Conservation (phyloP, 2,113 vertebrate genomes). For the Phrynocephalus versicolor region DNA sequence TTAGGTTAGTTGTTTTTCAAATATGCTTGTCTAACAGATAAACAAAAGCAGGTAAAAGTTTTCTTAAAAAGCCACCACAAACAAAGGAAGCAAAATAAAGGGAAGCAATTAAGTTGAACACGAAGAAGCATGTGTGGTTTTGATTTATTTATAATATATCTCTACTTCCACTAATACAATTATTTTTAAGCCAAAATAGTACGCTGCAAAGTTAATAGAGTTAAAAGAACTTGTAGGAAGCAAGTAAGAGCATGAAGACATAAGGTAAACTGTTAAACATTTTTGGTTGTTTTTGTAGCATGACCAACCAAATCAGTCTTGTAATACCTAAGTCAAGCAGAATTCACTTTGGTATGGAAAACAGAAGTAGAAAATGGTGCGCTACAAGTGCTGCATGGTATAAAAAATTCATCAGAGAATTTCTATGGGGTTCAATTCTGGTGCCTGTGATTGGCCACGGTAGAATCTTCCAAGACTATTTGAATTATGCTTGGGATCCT, state of each 20-base stretch:
- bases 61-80: too few species aligned
- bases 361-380: neutral
- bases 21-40: neutral
- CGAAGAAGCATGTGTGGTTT: neutral
- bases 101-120: neutral
- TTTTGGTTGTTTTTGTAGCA: too few species aligned
- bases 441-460: too few species aligned
- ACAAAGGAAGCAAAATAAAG: fast-evolving
- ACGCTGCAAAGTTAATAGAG: too few species aligned
- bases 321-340: neutral
- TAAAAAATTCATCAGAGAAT: neutral
- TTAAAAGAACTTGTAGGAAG: fast-evolving
- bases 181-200: too few species aligned
- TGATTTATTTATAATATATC: neutral
- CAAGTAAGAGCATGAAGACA: neutral
- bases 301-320: neutral
- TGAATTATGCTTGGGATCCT: too few species aligned
- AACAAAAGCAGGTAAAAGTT: neutral
- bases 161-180: too few species aligned
- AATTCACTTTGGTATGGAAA: too few species aligned
- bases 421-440: too few species aligned
- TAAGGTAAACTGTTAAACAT: too few species aligned
- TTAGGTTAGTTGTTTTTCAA: neutral
- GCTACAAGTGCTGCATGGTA: neutral
- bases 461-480: too few species aligned